Conservation (phyloP, 2,888 invertebrate species). For the Acleris literana region DNA sequence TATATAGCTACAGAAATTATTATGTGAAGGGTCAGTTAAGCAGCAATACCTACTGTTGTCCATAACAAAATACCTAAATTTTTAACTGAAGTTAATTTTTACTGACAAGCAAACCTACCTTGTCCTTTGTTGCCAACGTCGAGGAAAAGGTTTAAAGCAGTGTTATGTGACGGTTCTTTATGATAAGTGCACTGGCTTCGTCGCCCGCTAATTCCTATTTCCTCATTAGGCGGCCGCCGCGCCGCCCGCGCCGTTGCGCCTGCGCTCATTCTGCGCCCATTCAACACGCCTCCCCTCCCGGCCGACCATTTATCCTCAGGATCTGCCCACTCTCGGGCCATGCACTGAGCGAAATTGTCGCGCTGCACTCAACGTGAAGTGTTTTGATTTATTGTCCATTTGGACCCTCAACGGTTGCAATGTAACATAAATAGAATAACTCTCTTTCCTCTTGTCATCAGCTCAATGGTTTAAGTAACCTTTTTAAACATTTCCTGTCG, state of each 20-base stretch:
- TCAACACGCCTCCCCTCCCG: slow-evolving; percentile 54
- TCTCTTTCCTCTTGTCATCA: slow-evolving; percentile 43
- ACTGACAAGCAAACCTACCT: neutral
- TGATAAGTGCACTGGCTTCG: slow-evolving; percentile 66
- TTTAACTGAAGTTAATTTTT: no score
- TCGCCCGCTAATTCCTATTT: slow-evolving; percentile 81
- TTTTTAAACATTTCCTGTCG: slow-evolving; percentile 17
- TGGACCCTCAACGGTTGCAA: slow-evolving; percentile 60
- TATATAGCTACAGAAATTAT: no score
- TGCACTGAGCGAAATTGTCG: slow-evolving; percentile 64
- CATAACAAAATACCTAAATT: no score
- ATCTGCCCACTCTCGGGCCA: slow-evolving; percentile 53
- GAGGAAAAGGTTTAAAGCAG: slow-evolving; percentile 18
- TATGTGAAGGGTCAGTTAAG: no score
- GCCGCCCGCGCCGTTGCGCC: slow-evolving; percentile 45
- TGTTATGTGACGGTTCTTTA: slow-evolving; percentile 33
- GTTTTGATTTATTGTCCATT: slow-evolving; percentile 80
- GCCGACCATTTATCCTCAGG: slow-evolving; percentile 47
- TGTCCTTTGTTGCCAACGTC: slow-evolving; percentile 29
- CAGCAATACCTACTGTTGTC: no score
- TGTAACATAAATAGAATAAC: slow-evolving; percentile 61
- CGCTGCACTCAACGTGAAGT: slow-evolving; percentile 69
- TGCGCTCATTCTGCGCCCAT: slow-evolving; percentile 59
- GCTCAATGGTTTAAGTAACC: slow-evolving; percentile 41
- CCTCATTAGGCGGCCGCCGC: slow-evolving; percentile 75